A percentile compares a stretch with the other conserved stretches of the same genome.
Evolutionary conservation across 2,888 invertebrate species (phyloP).

Genomic region (Homarus gammarus): DNA sequence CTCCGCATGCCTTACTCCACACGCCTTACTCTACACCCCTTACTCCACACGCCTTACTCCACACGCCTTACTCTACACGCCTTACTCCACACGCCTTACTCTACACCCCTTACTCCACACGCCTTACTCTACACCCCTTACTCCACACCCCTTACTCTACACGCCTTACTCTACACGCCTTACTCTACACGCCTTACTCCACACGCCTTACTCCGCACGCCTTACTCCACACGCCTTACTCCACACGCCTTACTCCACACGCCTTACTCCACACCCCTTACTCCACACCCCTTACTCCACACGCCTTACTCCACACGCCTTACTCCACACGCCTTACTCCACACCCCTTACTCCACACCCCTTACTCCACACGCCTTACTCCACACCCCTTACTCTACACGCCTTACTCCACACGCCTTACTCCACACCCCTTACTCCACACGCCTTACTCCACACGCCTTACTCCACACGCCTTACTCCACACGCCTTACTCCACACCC

Average conservation of each 20-base stretch:
- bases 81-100: neutral
- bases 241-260: too few relatives aligned
- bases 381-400: neutral
- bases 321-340: too few relatives aligned
- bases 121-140: neutral
- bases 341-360: conserved; percentile 21
- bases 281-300: too few relatives aligned
- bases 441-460: neutral
- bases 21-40: neutral
- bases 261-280: too few relatives aligned
- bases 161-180: neutral
- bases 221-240: too few relatives aligned
- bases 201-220: conserved; percentile 11
- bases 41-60: neutral
- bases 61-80: neutral
- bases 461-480: neutral
- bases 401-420: neutral
- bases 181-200: neutral
- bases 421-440: neutral
- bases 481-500: too few relatives aligned
- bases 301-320: too few relatives aligned
- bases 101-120: neutral
- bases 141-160: neutral
- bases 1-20: neutral
- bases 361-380: neutral